phyloP scores from a whole-genome alignment of 2,113 vertebrate genomes.

The Podarcis cretensis region DNA sequence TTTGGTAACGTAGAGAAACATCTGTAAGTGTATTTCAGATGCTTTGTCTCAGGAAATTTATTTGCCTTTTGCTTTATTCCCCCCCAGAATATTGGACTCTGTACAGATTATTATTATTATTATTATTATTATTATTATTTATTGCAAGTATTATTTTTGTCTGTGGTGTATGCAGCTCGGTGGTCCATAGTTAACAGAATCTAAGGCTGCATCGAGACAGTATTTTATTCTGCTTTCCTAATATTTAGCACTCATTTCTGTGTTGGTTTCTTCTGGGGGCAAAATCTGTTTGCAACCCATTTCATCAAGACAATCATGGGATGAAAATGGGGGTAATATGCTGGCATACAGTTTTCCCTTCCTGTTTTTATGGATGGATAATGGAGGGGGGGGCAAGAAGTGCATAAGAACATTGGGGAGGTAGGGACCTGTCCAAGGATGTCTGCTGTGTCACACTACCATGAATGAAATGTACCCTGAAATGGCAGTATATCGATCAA shows the following conservation, averaged over 20 bases:
- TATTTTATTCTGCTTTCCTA: not conserved
- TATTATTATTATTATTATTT: not conserved
- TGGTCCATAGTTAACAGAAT: not conserved
- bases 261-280: too few relatives aligned
- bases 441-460: too few relatives aligned
- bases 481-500: too few relatives aligned
- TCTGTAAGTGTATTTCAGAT: slow-evolving; percentile 70
- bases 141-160: slow-evolving; percentile 17
- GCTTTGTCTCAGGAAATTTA: slow-evolving; percentile 74
- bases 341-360: too few relatives aligned
- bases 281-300: too few relatives aligned
- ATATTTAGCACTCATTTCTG: not conserved
- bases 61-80: slow-evolving; percentile 23
- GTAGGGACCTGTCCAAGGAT: too few relatives aligned
- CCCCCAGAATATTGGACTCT: slow-evolving; percentile 47
- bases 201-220: not conserved
- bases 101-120: not conserved
- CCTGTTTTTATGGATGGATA: too few relatives aligned
- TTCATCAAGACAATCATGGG: too few relatives aligned
- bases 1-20: slow-evolving; percentile 68
- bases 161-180: not conserved
- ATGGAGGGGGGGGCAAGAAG: too few relatives aligned
- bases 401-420: too few relatives aligned
- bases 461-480: too few relatives aligned
- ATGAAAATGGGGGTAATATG: too few relatives aligned